Evolutionary conservation across 2,113 vertebrate species (phyloP).

Genomic region (Neoarius graeffei): DNA sequence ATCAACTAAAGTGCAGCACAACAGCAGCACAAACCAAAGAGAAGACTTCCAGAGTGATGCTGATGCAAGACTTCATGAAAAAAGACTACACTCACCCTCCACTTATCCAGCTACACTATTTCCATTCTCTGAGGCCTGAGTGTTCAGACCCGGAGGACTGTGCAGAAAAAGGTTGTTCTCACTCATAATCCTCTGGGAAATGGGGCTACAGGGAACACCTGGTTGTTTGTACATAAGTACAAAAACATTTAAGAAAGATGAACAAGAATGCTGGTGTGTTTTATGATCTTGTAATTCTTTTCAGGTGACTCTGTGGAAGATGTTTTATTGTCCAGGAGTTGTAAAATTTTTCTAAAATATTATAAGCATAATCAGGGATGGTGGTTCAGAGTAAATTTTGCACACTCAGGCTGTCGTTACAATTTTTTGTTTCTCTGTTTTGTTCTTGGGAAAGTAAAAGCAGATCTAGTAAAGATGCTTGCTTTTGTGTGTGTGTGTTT

Average conservation of each 20-base stretch:
- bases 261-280: neutral
- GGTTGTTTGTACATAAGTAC: neutral
- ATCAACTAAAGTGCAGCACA: conserved; percentile 1
- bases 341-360: neutral
- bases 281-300: neutral
- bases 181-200: neutral
- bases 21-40: conserved; percentile 2
- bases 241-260: neutral
- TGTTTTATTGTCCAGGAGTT: neutral
- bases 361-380: neutral
- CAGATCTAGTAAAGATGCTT: neutral
- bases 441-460: neutral
- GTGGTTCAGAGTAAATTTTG: neutral
- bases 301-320: neutral
- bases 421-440: neutral
- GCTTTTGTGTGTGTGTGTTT: neutral
- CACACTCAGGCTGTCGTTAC: neutral
- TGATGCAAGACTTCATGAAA: conserved; percentile 43
- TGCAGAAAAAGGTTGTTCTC: neutral
- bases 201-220: neutral
- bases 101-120: neutral
- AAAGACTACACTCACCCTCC: neutral
- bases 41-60: conserved; percentile 2
- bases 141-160: conserved; percentile 1
- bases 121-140: conserved; percentile 14